These are phyloP conservation scores for Eupsilia transversa DNA, from an alignment of 2,888 invertebrate species.

Conservation along the genomic window DNA sequence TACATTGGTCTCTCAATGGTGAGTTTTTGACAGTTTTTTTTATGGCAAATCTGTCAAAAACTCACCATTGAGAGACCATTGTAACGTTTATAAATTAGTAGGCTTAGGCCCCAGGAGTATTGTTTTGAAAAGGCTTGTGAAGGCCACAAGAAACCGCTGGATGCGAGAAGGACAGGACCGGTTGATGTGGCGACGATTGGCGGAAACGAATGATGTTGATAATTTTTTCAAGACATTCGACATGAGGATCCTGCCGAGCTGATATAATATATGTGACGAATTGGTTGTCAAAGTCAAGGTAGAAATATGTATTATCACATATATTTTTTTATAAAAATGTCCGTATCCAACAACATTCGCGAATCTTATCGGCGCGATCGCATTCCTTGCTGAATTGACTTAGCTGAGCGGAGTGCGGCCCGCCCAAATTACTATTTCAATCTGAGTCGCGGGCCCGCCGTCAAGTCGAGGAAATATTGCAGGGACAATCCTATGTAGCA, in stretches of 20 bases:
- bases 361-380: constrained; percentile 48
- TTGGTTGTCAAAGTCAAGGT: neutral
- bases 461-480: constrained; percentile 52
- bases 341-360: constrained; percentile 44
- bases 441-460: constrained; percentile 64
- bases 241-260: neutral
- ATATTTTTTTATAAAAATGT: neutral
- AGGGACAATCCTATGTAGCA: constrained; percentile 42
- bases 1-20: too few species aligned
- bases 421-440: constrained; percentile 87
- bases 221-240: neutral
- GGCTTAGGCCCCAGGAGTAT: too few species aligned
- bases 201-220: neutral
- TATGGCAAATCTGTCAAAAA: too few species aligned
- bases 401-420: constrained; percentile 79
- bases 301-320: neutral
- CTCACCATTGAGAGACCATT: too few species aligned
- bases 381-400: constrained; percentile 75
- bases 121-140: neutral
- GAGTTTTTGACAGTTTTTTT: too few species aligned
- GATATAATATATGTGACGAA: neutral
- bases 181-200: neutral
- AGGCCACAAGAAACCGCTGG: neutral
- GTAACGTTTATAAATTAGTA: too few species aligned
- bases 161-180: neutral